phyloP scores from a whole-genome alignment of 2,888 invertebrate genomes.

The Coremacera marginata region DNA sequence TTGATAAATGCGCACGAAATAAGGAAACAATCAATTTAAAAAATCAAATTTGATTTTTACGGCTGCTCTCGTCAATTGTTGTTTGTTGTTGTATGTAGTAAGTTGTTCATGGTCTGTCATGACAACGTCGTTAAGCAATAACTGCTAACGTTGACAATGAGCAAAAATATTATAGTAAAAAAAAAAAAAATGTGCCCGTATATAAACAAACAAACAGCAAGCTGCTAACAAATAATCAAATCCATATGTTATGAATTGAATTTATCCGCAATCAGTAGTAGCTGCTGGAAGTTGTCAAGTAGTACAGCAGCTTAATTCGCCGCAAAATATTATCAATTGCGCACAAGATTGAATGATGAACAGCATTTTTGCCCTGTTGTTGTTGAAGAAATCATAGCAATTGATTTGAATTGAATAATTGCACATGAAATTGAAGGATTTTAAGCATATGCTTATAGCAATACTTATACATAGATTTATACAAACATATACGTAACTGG shows the following conservation, averaged over 20 bases:
- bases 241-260: constrained; percentile 65
- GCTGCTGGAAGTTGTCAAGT: not conserved
- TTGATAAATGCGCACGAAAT: constrained; percentile 50
- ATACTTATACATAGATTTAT: not conserved
- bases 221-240: constrained; percentile 50
- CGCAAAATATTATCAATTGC: constrained; percentile 34
- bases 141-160: constrained; percentile 42
- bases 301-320: constrained; percentile 17
- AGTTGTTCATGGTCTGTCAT: not conserved
- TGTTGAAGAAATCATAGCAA: constrained; percentile 42
- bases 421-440: constrained; percentile 49
- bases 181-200: not conserved
- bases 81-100: not conserved
- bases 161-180: constrained; percentile 49
- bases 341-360: constrained; percentile 40
- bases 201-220: not conserved
- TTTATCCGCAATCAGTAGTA: constrained; percentile 62
- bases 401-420: constrained; percentile 67
- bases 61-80: constrained; percentile 43
- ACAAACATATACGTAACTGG: not conserved
- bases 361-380: constrained; percentile 42
- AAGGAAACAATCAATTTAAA: constrained; percentile 70
- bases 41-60: constrained; percentile 66
- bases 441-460: not conserved
- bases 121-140: too few species aligned